A percentile compares a stretch with the other conserved stretches of the same genome.
These are phyloP conservation scores for Busseola fusca DNA, from an alignment of 2,888 invertebrate genomes.

Conservation along the genomic window DNA sequence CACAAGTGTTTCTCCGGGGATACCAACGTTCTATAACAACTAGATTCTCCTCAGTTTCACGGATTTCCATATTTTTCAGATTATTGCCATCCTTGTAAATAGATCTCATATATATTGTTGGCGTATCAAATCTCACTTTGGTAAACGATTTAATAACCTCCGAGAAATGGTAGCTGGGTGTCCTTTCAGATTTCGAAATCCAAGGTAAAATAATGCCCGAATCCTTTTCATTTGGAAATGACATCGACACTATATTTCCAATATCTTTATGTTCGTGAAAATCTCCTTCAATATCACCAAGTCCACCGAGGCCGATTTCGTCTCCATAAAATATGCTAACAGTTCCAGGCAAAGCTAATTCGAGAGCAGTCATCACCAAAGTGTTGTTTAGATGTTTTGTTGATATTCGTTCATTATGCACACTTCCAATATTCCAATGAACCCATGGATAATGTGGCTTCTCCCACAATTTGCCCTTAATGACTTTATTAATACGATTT, in stretches of 20 bases:
- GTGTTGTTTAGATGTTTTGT: conserved; percentile 90
- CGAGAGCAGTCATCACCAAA: conserved; percentile 91
- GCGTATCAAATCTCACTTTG: conserved; percentile 89
- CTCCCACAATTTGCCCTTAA: conserved; percentile 89
- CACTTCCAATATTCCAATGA: conserved; percentile 93
- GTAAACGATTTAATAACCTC: conserved; percentile 90
- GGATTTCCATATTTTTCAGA: conserved; percentile 91
- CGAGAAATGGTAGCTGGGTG: conserved; percentile 86
- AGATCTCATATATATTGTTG: conserved; percentile 92
- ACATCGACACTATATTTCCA: conserved; percentile 92
- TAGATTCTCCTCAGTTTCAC: conserved; percentile 90
- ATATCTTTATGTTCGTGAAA: conserved; percentile 89
- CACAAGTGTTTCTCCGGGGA: conserved; percentile 93
- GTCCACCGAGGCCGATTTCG: conserved; percentile 93
- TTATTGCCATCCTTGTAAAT: conserved; percentile 91
- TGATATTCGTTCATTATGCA: conserved; percentile 90
- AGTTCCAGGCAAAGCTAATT: conserved; percentile 95
- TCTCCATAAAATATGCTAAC: conserved; percentile 97
- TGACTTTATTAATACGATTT: conserved; percentile 88
- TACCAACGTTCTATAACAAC: conserved; percentile 93
- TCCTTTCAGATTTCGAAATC: conserved; percentile 89
- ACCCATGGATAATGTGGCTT: conserved; percentile 93
- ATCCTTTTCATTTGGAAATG: conserved; percentile 86
- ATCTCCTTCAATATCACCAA: conserved; percentile 88
- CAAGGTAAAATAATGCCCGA: conserved; percentile 89